Base-by-base conservation (phyloP, 2,797 vertebrate species). In the Limnodromus scolopaceus region DNA sequence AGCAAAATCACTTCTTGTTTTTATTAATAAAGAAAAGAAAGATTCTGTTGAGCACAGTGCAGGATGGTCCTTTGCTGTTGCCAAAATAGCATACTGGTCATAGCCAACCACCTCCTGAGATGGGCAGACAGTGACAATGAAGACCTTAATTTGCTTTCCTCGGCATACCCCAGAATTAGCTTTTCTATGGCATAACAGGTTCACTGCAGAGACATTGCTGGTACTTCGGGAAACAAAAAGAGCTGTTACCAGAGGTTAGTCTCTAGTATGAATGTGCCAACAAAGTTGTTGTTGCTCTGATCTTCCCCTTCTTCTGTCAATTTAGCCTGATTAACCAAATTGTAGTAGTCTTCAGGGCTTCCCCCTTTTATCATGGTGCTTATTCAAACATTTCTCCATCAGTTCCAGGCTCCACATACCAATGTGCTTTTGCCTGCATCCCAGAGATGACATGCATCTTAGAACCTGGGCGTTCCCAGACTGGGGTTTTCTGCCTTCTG, bases 1-100 rank as follows among this genome's bases (percentile, higher is more conserved):
- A 2, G 54, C 76, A 88, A 93, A 95, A 65, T 63, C 72, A 57
- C 30, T 95, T 72, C 43, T 93, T 87, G 39, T 45, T 92, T 95
- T 95, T 94, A 84, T 63, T 76, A 30, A 63, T 53, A 75, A 63
- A 84, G 70, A 63, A 90, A 92, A 58, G 4, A 13, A 78, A 65
- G 17, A 58, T 61, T 82, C 54, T 48, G 25, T 28, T 84, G 16
- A 78, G 30, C 23, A 30, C 11, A 32, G 7, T 16, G 20, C 3
- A 0, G 2, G 13, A 53, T 74, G n/a, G 41, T 85, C 30, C 14
- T 81, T 30, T 90, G 13, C n/a, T 68, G 4, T 69, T 95, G 55
- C 51, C 27, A 76, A 76, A 79, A 66, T 41, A 27, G 27, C 12
- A 10, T 51, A 24, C 5, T 58, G 81, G 48, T 80, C 66, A 81